A percentile compares a stretch with the other conserved stretches of the same genome.
These are phyloP conservation scores for Clarias pachynema DNA, from an alignment of 2,797 vertebrate species.

Conservation along the genomic window DNA sequence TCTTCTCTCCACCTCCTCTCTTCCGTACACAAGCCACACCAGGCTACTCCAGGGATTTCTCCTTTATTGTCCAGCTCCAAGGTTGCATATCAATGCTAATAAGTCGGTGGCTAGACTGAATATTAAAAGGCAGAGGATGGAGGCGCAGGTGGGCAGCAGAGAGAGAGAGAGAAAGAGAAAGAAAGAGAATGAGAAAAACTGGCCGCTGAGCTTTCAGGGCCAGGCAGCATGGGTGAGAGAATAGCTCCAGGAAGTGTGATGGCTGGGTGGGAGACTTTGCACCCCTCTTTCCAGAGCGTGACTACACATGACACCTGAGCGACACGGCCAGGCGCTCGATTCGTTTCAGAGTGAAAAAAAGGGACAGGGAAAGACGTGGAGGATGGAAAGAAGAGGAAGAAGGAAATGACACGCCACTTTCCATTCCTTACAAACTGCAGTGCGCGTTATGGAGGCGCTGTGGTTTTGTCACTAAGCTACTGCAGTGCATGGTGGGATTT, in stretches of 20 bases:
- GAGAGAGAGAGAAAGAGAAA: conserved; percentile 19
- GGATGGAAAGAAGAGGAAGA: neutral
- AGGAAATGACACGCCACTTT: neutral
- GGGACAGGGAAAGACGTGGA: conserved; percentile 22
- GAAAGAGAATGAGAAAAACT: conserved; percentile 11
- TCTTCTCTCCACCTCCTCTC: conserved; percentile 22
- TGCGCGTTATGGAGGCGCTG: neutral
- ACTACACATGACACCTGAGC: conserved; percentile 57
- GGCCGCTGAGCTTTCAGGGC: conserved; percentile 40
- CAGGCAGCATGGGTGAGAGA: conserved; percentile 54
- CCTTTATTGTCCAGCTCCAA: conserved; percentile 68
- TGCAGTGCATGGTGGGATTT: neutral
- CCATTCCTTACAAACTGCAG: conserved; percentile 2
- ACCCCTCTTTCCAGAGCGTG: conserved; percentile 42
- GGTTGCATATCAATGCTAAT: conserved; percentile 79
- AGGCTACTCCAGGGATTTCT: conserved; percentile 54
- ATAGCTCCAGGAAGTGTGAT: conserved; percentile 56
- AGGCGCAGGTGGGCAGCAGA: conserved; percentile 53
- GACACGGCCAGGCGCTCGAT: conserved; percentile 68
- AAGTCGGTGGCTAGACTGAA: conserved; percentile 59
- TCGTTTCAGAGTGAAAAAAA: conserved; percentile 61
- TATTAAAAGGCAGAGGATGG: conserved; percentile 54
- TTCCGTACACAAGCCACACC: conserved; percentile 29
- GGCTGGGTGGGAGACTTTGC: conserved; percentile 51
- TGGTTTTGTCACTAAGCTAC: neutral